These are phyloP conservation scores for Falco columbarius DNA, from an alignment of 2,797 vertebrate genomes.

Conservation along the genomic window DNA sequence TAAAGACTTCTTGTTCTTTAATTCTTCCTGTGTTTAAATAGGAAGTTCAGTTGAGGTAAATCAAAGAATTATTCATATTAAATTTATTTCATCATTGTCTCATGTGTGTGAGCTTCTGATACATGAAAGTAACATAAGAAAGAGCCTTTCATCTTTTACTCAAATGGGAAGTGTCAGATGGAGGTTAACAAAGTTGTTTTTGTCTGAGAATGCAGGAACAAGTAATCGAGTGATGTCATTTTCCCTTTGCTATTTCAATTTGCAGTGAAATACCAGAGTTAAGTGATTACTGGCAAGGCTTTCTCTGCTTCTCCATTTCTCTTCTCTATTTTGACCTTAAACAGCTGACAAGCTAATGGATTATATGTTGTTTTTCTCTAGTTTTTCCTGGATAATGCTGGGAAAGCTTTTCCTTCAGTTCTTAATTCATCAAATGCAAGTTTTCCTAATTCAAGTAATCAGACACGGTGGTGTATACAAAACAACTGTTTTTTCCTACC, in stretches of 20 bases:
- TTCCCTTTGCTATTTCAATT: neutral
- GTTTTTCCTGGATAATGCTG: slow-evolving; percentile 91
- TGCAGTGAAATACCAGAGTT: neutral
- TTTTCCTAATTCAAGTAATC: slow-evolving; percentile 76
- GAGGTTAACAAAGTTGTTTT: neutral
- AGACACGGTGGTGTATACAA: slow-evolving; percentile 77
- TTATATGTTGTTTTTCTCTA: slow-evolving; percentile 72
- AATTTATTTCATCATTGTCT: neutral
- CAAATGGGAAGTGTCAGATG: neutral
- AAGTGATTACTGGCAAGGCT: neutral
- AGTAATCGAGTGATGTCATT: neutral
- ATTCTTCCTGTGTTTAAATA: neutral
- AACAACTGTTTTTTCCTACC: slow-evolving; percentile 94
- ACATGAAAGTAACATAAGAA: neutral
- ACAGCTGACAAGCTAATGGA: slow-evolving; percentile 11
- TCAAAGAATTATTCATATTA: neutral
- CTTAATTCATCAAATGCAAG: slow-evolving; percentile 89
- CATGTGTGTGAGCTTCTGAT: neutral
- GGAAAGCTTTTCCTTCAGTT: slow-evolving; percentile 70
- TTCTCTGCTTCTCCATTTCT: neutral
- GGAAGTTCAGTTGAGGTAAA: neutral
- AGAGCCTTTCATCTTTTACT: neutral
- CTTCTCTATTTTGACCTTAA: neutral
- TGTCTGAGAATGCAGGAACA: neutral
- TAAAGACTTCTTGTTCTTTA: neutral